Conservation (phyloP, 1,140 invertebrate species). For the Forficula auricularia region DNA sequence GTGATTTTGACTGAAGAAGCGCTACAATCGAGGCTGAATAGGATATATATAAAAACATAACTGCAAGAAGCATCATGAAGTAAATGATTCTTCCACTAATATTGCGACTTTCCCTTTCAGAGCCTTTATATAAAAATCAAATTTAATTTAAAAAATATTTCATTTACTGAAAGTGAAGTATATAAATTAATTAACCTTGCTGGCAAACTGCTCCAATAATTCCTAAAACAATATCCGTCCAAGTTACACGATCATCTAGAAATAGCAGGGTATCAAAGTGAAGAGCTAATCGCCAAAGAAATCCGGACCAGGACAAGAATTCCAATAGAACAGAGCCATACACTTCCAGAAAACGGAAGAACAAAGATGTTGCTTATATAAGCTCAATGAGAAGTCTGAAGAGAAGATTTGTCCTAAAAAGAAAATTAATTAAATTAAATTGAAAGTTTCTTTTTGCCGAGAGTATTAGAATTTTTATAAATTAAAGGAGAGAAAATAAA, state of each 20-base stretch:
- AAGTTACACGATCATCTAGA: neutral
- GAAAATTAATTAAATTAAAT: too few species aligned
- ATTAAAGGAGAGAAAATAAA: too few species aligned
- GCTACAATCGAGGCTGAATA: slow-evolving; percentile 57
- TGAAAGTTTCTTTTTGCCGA: too few species aligned
- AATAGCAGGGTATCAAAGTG: too few species aligned
- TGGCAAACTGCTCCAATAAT: slow-evolving; percentile 35
- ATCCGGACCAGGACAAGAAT: slow-evolving; percentile 28
- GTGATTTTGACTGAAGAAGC: slow-evolving; percentile 40
- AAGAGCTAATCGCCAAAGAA: too few species aligned
- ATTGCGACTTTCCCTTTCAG: too few species aligned
- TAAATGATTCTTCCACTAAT: slow-evolving; percentile 22
- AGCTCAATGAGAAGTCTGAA: slow-evolving; percentile 44
- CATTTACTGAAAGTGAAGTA: too few species aligned
- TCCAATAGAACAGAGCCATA: slow-evolving; percentile 34
- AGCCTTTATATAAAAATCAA: too few species aligned
- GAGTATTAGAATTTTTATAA: too few species aligned
- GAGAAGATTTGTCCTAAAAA: too few species aligned
- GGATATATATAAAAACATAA: slow-evolving; percentile 44
- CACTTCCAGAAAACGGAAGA: slow-evolving; percentile 35
- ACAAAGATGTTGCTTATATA: slow-evolving; percentile 42
- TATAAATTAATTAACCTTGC: slow-evolving; percentile 32
- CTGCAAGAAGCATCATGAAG: slow-evolving; percentile 36
- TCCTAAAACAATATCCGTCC: slow-evolving; percentile 3
- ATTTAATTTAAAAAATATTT: too few species aligned